phyloP scores from a whole-genome alignment of 2,797 vertebrate species.

The Chromis chromis region DNA sequence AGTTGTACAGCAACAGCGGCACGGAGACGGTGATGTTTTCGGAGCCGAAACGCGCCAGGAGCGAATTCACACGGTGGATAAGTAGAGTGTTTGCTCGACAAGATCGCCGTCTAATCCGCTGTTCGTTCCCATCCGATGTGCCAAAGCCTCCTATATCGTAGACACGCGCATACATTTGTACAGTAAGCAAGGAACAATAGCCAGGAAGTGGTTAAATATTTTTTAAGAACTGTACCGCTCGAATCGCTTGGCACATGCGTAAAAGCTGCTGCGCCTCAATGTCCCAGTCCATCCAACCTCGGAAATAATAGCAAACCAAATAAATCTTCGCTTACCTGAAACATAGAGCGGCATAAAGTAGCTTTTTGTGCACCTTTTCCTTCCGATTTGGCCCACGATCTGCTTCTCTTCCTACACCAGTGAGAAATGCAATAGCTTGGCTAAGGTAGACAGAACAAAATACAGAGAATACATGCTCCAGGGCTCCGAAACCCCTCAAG shows the following conservation, averaged over 20 bases:
- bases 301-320: slow-evolving; percentile 90
- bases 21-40: slow-evolving; percentile 57
- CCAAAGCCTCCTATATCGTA: slow-evolving; percentile 4
- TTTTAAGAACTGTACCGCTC: slow-evolving; percentile 84
- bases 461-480: slow-evolving; percentile 98
- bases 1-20: slow-evolving; percentile 62
- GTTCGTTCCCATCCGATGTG: slow-evolving; percentile 17
- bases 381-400: slow-evolving; percentile 90
- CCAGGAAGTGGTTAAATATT: slow-evolving; percentile 86
- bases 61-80: slow-evolving; percentile 73
- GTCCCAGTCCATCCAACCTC: slow-evolving; percentile 89
- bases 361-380: slow-evolving; percentile 71
- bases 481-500: slow-evolving; percentile 99
- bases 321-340: slow-evolving; percentile 94
- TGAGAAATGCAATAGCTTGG: slow-evolving; percentile 99
- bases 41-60: slow-evolving; percentile 74
- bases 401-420: slow-evolving; percentile 94
- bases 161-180: slow-evolving; percentile 49
- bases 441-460: slow-evolving; percentile 99
- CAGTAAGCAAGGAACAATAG: slow-evolving; percentile 71
- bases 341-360: slow-evolving; percentile 89
- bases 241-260: slow-evolving; percentile 95
- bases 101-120: slow-evolving; percentile 50
- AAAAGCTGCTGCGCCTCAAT: slow-evolving; percentile 93
- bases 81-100: slow-evolving; percentile 64